Evolutionary conservation across 2,113 vertebrate species (phyloP), one percentile per base, ranked within the genome.

Genomic region (Mugil cephalus): DNA sequence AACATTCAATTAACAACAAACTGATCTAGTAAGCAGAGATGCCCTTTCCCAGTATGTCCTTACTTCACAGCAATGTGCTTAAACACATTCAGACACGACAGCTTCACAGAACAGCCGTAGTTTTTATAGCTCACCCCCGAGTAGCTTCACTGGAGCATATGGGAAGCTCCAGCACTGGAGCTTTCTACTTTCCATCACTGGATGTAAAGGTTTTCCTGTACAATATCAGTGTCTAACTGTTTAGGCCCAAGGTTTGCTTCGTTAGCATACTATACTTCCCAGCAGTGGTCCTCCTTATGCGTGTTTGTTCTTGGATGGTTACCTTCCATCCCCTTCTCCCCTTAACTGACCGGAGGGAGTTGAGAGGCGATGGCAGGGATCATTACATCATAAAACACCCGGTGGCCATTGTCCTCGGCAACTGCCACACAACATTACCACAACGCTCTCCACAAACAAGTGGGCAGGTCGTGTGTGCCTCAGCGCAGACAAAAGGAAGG

Each of bases 351-450:
- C 12, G 30, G 60, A 69, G 80, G 75, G 83, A 84, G 70, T 73
- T 77, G 79, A 91, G 78, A 91, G 86, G 85, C 79, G 71, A 88
- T 77, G 75, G 85, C 73, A 88, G 80, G 92, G 90, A 91, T 91
- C 74, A 89, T 89, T 74, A 80, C 89, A 91, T 84, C 89, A 91
- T 76, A 87, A 69, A 89, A 53, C 9, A 77, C 84, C 85, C 74
- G 45, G 24, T 68, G 82, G 92, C 88, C 85, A 91, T 67, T 69
- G 88, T 77, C 79, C 88, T 90, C 77, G 47, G 91, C 86, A 75
- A 74, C 90, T 94, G 94, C 81, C 93, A 93, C 74, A 72, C 56
- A 76, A 35, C 8, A 88, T 95, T 88, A 95, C 18, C 54, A 56
- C 74, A 80, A 21, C 10, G 13, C 54, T 74, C 12, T 15, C 39